These are phyloP conservation scores for Helicoverpa assulta DNA, from an alignment of 2,888 invertebrate species.

Conservation along the genomic window DNA sequence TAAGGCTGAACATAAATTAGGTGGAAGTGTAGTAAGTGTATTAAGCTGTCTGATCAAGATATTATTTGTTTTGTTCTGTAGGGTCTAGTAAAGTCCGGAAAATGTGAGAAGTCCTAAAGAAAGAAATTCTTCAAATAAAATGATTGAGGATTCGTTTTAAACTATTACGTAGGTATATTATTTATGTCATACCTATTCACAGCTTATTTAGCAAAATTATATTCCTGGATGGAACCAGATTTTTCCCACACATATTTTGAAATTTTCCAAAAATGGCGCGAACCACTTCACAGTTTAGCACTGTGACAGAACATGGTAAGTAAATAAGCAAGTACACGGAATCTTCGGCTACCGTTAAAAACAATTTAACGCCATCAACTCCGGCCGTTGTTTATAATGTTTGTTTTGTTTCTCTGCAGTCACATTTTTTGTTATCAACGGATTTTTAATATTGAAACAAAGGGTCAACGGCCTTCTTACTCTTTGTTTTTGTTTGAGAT, in stretches of 20 bases:
- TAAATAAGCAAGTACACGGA: constrained; percentile 26
- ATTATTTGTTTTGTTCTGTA: too few species aligned
- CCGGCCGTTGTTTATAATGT: constrained; percentile 48
- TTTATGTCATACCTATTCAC: too few species aligned
- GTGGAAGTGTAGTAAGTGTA: too few species aligned
- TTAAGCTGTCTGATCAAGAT: too few species aligned
- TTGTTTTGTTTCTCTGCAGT: constrained; percentile 56
- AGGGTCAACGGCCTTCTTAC: constrained; percentile 48
- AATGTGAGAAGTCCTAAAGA: too few species aligned
- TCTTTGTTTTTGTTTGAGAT: constrained; percentile 32
- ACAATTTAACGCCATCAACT: constrained; percentile 53
- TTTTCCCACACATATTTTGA: constrained; percentile 20
- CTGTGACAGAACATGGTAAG: constrained; percentile 15
- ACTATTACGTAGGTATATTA: too few species aligned
- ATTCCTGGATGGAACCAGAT: not conserved
- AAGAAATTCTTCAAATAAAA: too few species aligned
- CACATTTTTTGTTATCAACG: constrained; percentile 49
- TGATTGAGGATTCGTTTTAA: too few species aligned
- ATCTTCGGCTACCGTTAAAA: constrained; percentile 42
- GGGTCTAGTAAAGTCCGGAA: too few species aligned
- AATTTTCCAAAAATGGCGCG: not conserved
- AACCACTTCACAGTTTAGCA: constrained; percentile 9
- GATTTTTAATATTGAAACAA: constrained; percentile 22
- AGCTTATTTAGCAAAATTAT: too few species aligned
- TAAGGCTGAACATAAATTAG: too few species aligned